Percentiles rank a stretch among this genome's conserved stretches.
Evolutionary conservation across 1,140 invertebrate species (phyloP).

Genomic region (Telenomus remus): DNA sequence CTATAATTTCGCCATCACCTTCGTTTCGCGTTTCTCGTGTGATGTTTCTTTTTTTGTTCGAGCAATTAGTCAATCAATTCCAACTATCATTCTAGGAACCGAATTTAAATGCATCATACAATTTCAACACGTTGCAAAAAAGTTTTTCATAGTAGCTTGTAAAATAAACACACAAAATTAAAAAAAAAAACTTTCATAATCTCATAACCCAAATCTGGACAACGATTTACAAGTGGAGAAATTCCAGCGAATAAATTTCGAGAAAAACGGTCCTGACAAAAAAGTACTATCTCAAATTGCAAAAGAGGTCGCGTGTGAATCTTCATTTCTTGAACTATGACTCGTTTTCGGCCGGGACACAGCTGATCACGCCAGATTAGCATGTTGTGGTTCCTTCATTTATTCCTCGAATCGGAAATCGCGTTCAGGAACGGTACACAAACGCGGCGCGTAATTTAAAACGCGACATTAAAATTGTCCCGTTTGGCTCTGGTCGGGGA

Average conservation of each 20-base stretch:
- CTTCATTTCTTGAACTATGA: constrained; percentile 12
- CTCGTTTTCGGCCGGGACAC: not conserved
- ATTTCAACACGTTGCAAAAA: no score
- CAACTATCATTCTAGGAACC: no score
- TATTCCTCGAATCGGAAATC: constrained; percentile 11
- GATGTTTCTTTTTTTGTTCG: no score
- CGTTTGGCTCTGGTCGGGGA: constrained; percentile 2
- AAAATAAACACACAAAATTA: no score
- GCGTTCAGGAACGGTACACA: no score
- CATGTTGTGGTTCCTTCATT: not conserved
- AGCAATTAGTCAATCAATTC: constrained; percentile 37
- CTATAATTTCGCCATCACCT: constrained; percentile 49
- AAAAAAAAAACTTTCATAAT: not conserved
- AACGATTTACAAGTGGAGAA: no score
- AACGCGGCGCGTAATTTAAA: constrained; percentile 18
- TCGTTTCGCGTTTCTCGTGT: constrained; percentile 49
- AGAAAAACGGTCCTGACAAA: not conserved
- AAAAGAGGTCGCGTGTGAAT: constrained; percentile 13
- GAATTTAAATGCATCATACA: no score
- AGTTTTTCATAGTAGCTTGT: no score
- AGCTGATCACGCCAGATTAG: constrained; percentile 5
- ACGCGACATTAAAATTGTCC: constrained; percentile 37
- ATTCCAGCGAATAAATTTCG: not conserved
- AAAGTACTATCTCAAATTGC: not conserved
- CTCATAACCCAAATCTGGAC: not conserved